Percentiles rank a stretch among this genome's conserved stretches.
Evolutionary conservation across 37 sponge, comb jelly and placozoan species (phyloP).

Genomic region (Aphrocallistes beatrix): DNA sequence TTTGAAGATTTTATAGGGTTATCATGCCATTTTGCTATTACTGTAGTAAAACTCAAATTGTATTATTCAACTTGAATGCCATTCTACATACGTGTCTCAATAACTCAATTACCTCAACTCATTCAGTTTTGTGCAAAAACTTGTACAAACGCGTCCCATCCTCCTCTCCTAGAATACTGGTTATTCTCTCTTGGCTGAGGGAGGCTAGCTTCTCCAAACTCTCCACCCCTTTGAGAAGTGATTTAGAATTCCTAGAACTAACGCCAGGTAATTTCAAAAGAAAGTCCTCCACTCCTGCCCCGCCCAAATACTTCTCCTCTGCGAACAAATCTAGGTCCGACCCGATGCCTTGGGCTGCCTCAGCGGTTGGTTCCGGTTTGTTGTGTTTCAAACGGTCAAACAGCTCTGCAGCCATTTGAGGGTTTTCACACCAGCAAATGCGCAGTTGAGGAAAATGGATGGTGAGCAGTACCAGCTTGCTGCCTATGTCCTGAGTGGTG

Average conservation of each 20-base stretch:
- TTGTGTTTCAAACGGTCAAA: not conserved
- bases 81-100: no score
- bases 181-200: not conserved
- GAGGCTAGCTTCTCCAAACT: not conserved
- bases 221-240: not conserved
- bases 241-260: slow-evolving; percentile 75
- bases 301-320: not conserved
- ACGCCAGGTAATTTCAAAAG: slow-evolving; percentile 79
- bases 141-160: not conserved
- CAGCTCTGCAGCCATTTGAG: slow-evolving; percentile 3
- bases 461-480: slow-evolving; percentile 78
- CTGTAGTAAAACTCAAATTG: no score
- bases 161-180: not conserved
- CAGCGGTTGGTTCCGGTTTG: slow-evolving; percentile 53
- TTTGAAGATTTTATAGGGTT: no score
- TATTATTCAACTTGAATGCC: no score
- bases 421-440: not conserved
- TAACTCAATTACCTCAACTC: no score
- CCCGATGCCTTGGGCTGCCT: slow-evolving; percentile 38
- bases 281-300: slow-evolving; percentile 41
- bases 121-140: not conserved
- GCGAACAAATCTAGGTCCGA: not conserved
- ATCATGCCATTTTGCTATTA: no score
- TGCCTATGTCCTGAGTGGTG: slow-evolving; percentile 15
- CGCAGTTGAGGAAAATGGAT: slow-evolving; percentile 86